Conservation (phyloP, 2,113 vertebrate species). For the Coracopsis vasa region DNA sequence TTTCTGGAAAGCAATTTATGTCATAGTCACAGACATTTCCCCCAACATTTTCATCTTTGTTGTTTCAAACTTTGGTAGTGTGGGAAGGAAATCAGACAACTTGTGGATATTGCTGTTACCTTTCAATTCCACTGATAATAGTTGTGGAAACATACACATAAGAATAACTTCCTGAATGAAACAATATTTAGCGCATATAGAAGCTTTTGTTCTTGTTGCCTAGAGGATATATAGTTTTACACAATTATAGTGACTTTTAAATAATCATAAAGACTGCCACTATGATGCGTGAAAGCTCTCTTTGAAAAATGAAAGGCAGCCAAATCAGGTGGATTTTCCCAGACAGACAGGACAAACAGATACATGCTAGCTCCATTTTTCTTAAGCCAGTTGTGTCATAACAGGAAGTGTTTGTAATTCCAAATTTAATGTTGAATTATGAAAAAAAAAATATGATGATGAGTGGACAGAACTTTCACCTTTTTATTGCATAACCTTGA, state of each 20-base stretch:
- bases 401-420: conserved; percentile 56
- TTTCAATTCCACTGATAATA: conserved; percentile 76
- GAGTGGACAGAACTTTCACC: neutral
- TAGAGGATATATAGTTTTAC: neutral
- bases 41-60: conserved; percentile 76
- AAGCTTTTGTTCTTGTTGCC: conserved; percentile 34
- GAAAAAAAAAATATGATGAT: neutral
- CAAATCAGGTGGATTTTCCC: neutral
- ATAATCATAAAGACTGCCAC: neutral
- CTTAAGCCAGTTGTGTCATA: conserved; percentile 23
- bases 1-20: conserved; percentile 54
- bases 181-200: conserved; percentile 60
- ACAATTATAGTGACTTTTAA: neutral
- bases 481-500: neutral
- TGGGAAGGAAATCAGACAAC: conserved; percentile 81
- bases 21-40: conserved; percentile 76
- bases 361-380: neutral
- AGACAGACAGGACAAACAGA: neutral
- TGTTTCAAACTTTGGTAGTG: conserved; percentile 74
- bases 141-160: conserved; percentile 82
- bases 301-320: neutral
- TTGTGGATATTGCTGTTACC: conserved; percentile 74
- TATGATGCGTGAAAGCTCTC: neutral
- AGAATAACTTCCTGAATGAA: conserved; percentile 85
- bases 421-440: conserved; percentile 14